Conservation (phyloP, 2,113 vertebrate species). For the Lagopus muta region DNA sequence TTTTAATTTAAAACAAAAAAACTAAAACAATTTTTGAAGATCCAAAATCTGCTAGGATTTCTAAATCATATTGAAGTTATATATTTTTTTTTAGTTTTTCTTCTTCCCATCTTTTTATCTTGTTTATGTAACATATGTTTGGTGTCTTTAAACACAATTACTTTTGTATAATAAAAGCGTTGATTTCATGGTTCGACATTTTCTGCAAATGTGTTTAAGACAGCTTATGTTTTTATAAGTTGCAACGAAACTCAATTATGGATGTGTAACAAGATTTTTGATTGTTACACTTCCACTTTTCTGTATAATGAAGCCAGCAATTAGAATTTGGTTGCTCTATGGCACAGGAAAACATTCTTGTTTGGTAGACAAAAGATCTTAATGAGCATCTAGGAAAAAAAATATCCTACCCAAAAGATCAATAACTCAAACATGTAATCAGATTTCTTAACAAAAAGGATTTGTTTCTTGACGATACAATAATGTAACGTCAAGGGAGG, state of each 20-base stretch:
- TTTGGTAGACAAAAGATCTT: slow-evolving; percentile 82
- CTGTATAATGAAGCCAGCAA: slow-evolving; percentile 84
- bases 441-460: slow-evolving; percentile 71
- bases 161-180: slow-evolving; percentile 84
- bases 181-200: slow-evolving; percentile 82
- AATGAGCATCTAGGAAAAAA: slow-evolving; percentile 73
- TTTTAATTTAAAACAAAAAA: not conserved
- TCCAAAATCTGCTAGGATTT: slow-evolving; percentile 48
- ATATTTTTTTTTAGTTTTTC: not conserved
- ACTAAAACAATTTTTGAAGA: slow-evolving; percentile 18
- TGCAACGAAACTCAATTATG: slow-evolving; percentile 85
- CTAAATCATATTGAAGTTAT: slow-evolving; percentile 60
- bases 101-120: slow-evolving; percentile 1
- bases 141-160: slow-evolving; percentile 83
- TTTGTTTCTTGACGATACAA: slow-evolving; percentile 44
- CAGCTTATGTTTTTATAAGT: slow-evolving; percentile 86
- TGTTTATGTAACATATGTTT: slow-evolving; percentile 79
- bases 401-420: slow-evolving; percentile 45
- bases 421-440: slow-evolving; percentile 83
- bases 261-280: slow-evolving; percentile 85
- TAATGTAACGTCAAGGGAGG: slow-evolving; percentile 45
- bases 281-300: slow-evolving; percentile 84
- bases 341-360: slow-evolving; percentile 79
- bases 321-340: slow-evolving; percentile 84
- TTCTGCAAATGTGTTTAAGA: slow-evolving; percentile 84